Base-by-base conservation (phyloP, 2,113 vertebrate genomes). In the Tetraodon nigroviridis region DNA sequence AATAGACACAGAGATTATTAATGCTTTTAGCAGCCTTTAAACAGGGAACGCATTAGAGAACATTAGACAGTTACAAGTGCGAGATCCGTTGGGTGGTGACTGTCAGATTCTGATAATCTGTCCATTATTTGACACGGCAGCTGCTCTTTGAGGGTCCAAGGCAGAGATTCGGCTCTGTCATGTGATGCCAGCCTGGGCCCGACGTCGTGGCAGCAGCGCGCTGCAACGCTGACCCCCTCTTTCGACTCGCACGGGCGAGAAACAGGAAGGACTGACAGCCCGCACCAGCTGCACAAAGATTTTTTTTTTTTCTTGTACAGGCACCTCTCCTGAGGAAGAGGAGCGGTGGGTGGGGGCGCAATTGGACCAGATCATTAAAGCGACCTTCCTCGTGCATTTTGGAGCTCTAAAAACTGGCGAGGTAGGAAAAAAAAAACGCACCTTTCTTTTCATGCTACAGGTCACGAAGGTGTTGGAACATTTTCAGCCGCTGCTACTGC, bases 211-310 rank as follows among this genome's bases (percentile, higher is more conserved):
- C 42, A n/a, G 61, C 40, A 59, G 29, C 44, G 59, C 60, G 62
- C 78, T 52, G 54, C 68, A 65, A 69, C 67, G 76, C 20, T 45
- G 52, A 59, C 75, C 72, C 32, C 11, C 66, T 56, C 54, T 46
- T n/a, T 47, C 21, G 22, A 61, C 70, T 45, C 49, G 5, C 7
- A 21, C 54, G 27, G 21, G 29, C 24, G 22, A 51, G 44, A 53
- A 8, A 44, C 52, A 63, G 69, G 83, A 83, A 85, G 83, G 89
- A 73, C 80, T 67, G 91, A 84, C 80, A 86, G 89, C 88, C 75
- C 81, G 82, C 84, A 89, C 73, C 90, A 87, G 85, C 89, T 91
- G 87, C 63, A 71, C n/a, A 55, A 83, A 84, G 85, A 88, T 89
- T 90, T 84, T 27, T 6, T 27, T 27, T 84, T 82, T 68, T 79